These are phyloP conservation scores for Triplophysa dalaica DNA, from an alignment of 2,113 vertebrate species.

Conservation along the genomic window DNA sequence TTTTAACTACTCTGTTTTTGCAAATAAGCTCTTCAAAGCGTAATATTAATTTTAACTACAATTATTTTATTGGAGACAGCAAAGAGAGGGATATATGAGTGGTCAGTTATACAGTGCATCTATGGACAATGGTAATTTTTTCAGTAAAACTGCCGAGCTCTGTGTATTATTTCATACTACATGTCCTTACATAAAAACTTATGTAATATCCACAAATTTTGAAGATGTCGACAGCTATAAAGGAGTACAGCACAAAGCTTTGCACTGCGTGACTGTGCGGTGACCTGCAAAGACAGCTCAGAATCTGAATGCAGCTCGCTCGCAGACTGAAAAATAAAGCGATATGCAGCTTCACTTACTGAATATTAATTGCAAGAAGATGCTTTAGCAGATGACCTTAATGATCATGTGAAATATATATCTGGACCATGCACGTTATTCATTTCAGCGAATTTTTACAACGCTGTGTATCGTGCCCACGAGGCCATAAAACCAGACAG, in stretches of 20 bases:
- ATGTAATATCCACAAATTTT: neutral
- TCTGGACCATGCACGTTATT: neutral
- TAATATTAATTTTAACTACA: no score
- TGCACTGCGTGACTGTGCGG: neutral
- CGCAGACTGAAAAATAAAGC: neutral
- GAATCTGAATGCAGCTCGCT: constrained; percentile 18
- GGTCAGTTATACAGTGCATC: no score
- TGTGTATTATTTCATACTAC: no score
- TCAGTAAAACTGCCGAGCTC: no score
- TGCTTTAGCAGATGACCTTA: neutral
- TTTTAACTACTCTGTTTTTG: no score
- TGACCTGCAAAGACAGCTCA: constrained; percentile 11
- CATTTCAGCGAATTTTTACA: neutral
- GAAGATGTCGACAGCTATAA: constrained; percentile 17
- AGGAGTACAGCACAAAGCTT: constrained; percentile 10
- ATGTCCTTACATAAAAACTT: no score
- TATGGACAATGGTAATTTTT: no score
- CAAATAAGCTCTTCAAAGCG: no score
- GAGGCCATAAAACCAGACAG: constrained; percentile 10
- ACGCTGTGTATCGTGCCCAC: neutral
- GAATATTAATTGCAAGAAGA: neutral
- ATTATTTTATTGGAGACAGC: no score
- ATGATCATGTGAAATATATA: neutral
- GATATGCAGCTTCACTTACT: neutral
- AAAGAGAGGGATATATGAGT: no score